Evolutionary conservation across 2,888 invertebrate genomes (phyloP), one percentile per base, ranked within the genome.

Genomic region (Prosapia bicincta): DNA sequence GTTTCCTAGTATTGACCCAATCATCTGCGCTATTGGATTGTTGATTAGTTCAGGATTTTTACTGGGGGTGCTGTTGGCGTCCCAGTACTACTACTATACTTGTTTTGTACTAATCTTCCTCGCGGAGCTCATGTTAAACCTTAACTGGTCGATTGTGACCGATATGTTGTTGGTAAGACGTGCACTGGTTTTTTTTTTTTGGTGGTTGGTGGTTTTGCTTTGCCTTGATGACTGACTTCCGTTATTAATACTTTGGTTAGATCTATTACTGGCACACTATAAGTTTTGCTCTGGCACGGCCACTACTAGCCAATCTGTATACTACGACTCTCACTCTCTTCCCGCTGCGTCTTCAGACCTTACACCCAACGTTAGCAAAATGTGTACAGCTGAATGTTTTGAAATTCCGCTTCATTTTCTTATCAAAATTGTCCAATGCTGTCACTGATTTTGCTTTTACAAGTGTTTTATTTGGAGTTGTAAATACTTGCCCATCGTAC

Each of bases 71-170:
- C 87, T 95, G 75, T 83, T 94, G 71, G 83, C 92, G 77, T 84
- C 71, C 84, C 89, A 54, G 20, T 20, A 20, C 54, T 20, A 54
- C 54, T 54, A 54, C 54, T 54, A 54, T 20, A 54, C 54, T 76
- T 93, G 96, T 83, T 98, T 93, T 87, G 81, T 88, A 26, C 88
- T 95, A 81, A 91, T 96, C 80, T 96, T 96, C 86, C 86, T 93
- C 81, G 96, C 95, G 72, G 92, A 94, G 88, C 84, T 94, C 82
- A 90, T 94, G 77, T 87, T 99, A 82, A 99, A 98, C 87, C 88
- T 99, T 81, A 98, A 97, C 84, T 99, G 99, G 99, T 93, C 99
- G 25, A 92, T 99, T 83, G 97, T 99, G 79, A 97, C 98, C 77
- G 99, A 99, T 86, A 97, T 99, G 83, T 87, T 97, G 81, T 87